Conservation (phyloP, 2,888 invertebrate genomes). For the Chloromyia formosa region DNA sequence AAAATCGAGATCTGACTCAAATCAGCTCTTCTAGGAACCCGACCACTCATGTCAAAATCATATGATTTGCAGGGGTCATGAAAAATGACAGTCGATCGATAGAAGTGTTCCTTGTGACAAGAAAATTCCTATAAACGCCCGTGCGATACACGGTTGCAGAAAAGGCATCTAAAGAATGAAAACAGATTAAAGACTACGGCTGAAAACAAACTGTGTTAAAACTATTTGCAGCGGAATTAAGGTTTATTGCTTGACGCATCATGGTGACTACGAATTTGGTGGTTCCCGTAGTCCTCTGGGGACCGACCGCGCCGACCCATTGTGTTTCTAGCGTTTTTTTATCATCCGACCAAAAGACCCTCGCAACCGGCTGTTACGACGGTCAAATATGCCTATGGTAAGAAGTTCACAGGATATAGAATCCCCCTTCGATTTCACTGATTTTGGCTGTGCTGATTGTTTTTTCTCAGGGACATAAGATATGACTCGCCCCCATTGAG, state of each 20-base stretch:
- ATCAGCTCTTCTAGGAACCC: no score
- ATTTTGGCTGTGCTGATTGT: background rate
- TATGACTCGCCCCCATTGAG: background rate
- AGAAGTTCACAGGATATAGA: constrained; percentile 39
- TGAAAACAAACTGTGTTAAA: no score
- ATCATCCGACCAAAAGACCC: constrained; percentile 88
- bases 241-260: background rate
- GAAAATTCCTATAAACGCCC: background rate
- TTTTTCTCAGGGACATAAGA: background rate
- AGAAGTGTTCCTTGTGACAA: background rate
- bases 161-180: background rate
- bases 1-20: no score
- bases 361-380: constrained; percentile 97
- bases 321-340: constrained; percentile 94
- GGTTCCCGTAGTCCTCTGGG: constrained; percentile 98
- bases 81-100: constrained; percentile 37
- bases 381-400: constrained; percentile 97
- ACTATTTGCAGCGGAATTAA: no score
- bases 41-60: constrained; percentile 29
- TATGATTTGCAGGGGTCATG: constrained; percentile 27
- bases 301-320: constrained; percentile 94
- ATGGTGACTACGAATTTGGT: constrained; percentile 91
- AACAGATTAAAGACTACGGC: background rate
- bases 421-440: no score
- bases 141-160: background rate